A percentile compares a stretch with the other conserved stretches of the same genome.
Conservation (phyloP, 2,113 vertebrate species). For the Henicopernis longicauda region DNA sequence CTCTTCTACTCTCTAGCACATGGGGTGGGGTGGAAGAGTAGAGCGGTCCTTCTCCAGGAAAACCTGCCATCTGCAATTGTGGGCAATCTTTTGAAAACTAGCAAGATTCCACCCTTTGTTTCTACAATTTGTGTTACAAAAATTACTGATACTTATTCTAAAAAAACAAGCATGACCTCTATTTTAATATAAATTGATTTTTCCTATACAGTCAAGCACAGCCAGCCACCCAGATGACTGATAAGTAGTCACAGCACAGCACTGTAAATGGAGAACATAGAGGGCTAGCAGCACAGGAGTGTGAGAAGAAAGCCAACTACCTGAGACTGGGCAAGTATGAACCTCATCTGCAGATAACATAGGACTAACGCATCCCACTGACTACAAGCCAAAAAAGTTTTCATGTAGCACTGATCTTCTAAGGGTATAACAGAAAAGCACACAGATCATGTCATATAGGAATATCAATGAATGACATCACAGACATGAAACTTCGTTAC, state of each 20-base stretch:
- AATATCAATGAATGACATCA: not conserved
- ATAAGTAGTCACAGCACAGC: not conserved
- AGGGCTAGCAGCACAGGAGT: not conserved
- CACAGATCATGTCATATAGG: rapidly evolving
- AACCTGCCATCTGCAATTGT: not conserved
- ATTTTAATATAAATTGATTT: conserved; percentile 3
- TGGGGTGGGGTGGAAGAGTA: not conserved
- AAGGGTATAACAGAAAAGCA: not conserved
- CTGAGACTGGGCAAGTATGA: not conserved
- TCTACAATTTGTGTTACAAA: conserved; percentile 29
- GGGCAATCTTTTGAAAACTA: not conserved
- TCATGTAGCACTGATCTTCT: not conserved
- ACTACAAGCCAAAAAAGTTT: not conserved
- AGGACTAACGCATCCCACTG: not conserved
- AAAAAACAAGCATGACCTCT: not conserved
- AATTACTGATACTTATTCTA: conserved; percentile 15
- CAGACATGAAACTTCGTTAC: not conserved
- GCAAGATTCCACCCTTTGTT: conserved; percentile 11
- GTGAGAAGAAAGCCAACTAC: not conserved
- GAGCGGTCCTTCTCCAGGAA: not conserved
- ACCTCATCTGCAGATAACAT: not conserved
- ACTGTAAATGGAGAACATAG: not conserved
- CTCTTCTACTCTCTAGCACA: not conserved
- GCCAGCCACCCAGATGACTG: not conserved
- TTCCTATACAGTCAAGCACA: not conserved